Percentiles rank a stretch among this genome's conserved stretches.
Conservation (phyloP, 2,797 vertebrate genomes). For the Cephalopachus bancanus region DNA sequence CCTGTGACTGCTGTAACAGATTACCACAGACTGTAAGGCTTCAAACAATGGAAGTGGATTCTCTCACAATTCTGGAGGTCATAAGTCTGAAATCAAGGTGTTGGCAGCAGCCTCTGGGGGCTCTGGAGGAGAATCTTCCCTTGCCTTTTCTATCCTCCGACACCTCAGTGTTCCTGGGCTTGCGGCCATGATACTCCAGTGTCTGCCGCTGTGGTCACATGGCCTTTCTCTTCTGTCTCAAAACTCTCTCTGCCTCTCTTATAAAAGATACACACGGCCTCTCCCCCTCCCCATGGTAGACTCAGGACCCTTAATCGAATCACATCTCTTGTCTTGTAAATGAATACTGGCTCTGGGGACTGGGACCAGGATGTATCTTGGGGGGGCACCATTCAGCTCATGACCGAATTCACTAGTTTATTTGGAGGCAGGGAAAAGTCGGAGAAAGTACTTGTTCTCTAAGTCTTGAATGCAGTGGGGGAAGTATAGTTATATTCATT, state of each 20-base stretch:
- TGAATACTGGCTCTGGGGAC: neutral
- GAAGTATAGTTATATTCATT: neutral
- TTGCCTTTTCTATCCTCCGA: neutral
- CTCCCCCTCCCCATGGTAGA: too few relatives aligned
- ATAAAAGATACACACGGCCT: neutral
- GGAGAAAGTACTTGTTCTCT: neutral
- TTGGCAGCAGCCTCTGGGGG: neutral
- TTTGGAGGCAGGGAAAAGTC: neutral
- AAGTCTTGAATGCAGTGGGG: neutral
- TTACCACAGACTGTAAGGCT: neutral
- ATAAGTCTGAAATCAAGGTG: neutral
- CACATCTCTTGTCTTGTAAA: neutral
- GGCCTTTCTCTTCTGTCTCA: neutral
- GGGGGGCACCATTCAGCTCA: neutral
- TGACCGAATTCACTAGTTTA: neutral
- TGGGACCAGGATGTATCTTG: neutral
- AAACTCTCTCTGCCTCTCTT: neutral
- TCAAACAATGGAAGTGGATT: neutral
- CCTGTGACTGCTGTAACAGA: neutral
- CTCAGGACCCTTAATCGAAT: neutral
- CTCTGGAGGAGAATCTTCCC: neutral
- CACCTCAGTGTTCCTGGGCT: neutral
- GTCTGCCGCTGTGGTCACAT: neutral
- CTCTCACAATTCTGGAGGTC: neutral
- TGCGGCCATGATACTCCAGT: neutral